These are phyloP conservation scores for Ectemnius continuus DNA, from an alignment of 2,888 invertebrate species.

Conservation along the genomic window DNA sequence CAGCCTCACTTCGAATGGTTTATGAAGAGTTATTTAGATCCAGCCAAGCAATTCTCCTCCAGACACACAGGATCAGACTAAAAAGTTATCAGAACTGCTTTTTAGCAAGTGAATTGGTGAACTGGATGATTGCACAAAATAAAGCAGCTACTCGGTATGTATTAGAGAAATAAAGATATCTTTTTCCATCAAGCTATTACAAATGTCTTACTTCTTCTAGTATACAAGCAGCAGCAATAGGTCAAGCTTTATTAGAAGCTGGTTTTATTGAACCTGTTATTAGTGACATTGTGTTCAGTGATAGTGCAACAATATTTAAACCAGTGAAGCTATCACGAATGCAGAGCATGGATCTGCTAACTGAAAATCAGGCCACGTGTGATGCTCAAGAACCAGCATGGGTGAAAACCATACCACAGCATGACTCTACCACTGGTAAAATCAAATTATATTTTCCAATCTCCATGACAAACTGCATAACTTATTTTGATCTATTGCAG, in stretches of 20 bases:
- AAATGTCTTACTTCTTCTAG: slow-evolving; percentile 74
- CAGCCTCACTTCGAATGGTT: slow-evolving; percentile 81
- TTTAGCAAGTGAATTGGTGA: slow-evolving; percentile 88
- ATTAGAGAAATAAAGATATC: background rate
- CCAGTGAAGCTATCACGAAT: slow-evolving; percentile 74
- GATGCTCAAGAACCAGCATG: slow-evolving; percentile 83
- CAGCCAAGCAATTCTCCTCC: slow-evolving; percentile 80
- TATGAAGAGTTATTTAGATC: slow-evolving; percentile 82
- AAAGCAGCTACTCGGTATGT: slow-evolving; percentile 86
- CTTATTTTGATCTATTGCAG: slow-evolving; percentile 53
- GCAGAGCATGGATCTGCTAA: slow-evolving; percentile 74
- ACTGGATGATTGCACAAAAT: slow-evolving; percentile 90
- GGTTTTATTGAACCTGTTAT: slow-evolving; percentile 85
- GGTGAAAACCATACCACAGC: slow-evolving; percentile 81
- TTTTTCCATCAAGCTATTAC: too few relatives aligned
- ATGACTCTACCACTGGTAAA: slow-evolving; percentile 77
- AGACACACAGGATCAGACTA: slow-evolving; percentile 84
- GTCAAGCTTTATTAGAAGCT: slow-evolving; percentile 88
- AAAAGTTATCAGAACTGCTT: slow-evolving; percentile 88
- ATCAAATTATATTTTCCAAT: background rate
- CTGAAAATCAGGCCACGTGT: slow-evolving; percentile 76
- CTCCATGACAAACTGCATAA: background rate
- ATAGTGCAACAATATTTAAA: slow-evolving; percentile 79
- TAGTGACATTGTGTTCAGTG: slow-evolving; percentile 77
- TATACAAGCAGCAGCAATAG: slow-evolving; percentile 87